Percentiles rank a stretch among this genome's conserved stretches.
phyloP scores from a whole-genome alignment of 2,113 vertebrate genomes.

The Lonchura striata region DNA sequence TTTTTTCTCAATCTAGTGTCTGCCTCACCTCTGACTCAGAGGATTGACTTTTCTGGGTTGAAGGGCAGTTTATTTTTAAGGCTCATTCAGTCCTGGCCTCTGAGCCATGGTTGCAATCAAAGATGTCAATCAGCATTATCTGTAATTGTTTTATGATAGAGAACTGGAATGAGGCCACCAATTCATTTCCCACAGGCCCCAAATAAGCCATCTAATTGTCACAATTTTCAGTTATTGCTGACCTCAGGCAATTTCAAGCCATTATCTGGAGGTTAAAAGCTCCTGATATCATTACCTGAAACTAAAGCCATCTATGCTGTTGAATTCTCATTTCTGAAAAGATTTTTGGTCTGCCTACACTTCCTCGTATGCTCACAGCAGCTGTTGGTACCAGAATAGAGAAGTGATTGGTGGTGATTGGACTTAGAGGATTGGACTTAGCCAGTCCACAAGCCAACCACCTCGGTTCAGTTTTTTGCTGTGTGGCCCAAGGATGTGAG shows the following conservation, averaged over 20 bases:
- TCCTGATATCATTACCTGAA: conserved; percentile 23
- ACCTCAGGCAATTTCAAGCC: conserved; percentile 31
- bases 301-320: conserved; percentile 3
- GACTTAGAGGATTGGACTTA: neutral
- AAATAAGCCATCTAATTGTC: conserved; percentile 37
- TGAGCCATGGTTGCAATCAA: conserved; percentile 14
- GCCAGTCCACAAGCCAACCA: neutral
- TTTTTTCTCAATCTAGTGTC: neutral
- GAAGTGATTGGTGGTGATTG: neutral
- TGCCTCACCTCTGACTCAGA: neutral
- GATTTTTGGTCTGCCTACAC: neutral
- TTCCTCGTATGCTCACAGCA: neutral
- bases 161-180: conserved; percentile 26
- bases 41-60: conserved; percentile 31
- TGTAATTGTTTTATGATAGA: conserved; percentile 57
- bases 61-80: conserved; percentile 48
- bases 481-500: neutral
- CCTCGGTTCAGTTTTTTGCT: neutral
- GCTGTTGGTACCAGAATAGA: neutral
- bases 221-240: conserved; percentile 44
- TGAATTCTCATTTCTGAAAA: neutral
- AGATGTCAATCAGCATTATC: conserved; percentile 45
- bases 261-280: conserved; percentile 1
- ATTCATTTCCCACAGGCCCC: conserved; percentile 33
- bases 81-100: conserved; percentile 5